Conservation (phyloP, 1,140 invertebrate genomes). For the Luehdorfia chinensis region DNA sequence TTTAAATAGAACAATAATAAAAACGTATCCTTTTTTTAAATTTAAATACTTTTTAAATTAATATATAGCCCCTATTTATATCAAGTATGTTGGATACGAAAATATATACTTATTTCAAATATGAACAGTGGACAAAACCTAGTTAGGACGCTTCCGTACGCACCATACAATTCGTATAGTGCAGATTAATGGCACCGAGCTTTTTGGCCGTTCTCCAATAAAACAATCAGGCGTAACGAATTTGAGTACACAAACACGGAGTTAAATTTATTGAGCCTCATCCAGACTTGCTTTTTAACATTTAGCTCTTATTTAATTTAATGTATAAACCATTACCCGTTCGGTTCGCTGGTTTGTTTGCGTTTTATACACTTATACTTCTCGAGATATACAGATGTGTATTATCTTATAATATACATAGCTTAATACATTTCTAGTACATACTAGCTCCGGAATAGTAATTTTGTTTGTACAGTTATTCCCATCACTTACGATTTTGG, state of each 20-base stretch:
- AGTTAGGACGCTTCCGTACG: conserved; percentile 24
- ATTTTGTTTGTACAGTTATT: no score
- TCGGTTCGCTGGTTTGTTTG: conserved; percentile 29
- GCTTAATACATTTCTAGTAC: no score
- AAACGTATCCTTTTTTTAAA: no score
- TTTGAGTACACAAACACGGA: conserved; percentile 49
- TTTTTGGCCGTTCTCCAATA: conserved; percentile 57
- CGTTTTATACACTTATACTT: conserved; percentile 30
- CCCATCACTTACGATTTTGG: no score
- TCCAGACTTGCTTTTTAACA: conserved; percentile 53
- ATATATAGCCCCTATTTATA: no score
- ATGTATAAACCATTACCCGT: conserved; percentile 37
- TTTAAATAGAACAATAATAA: no score
- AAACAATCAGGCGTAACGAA: conserved; percentile 55
- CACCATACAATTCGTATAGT: conserved; percentile 22
- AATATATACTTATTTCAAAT: no score
- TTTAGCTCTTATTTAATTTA: conserved; percentile 43
- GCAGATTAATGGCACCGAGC: conserved; percentile 34
- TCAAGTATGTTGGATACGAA: no score
- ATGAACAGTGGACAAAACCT: conserved; percentile 14
- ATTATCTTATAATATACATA: no score
- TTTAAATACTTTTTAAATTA: no score
- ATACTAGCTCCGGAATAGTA: no score
- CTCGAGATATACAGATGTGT: no score
- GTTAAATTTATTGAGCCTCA: conserved; percentile 49